phyloP scores from a whole-genome alignment of 2,113 vertebrate genomes.

The Thymallus thymallus region DNA sequence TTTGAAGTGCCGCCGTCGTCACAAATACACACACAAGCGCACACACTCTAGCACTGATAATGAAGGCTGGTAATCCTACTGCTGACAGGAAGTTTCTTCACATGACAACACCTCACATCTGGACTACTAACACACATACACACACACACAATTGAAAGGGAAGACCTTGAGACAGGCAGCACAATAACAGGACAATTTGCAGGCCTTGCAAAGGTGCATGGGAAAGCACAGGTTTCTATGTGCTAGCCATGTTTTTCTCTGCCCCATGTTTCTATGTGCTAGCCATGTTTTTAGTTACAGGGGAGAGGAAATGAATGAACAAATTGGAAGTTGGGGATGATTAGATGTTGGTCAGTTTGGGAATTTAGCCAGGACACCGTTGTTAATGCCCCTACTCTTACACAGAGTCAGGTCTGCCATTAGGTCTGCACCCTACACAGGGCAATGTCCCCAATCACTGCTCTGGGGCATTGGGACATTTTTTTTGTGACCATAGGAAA shows the following conservation, averaged over 20 bases:
- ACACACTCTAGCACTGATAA: constrained; percentile 8
- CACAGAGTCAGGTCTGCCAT: too few species aligned
- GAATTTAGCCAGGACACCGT: too few species aligned
- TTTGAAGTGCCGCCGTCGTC: constrained; percentile 8
- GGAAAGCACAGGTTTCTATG: not conserved
- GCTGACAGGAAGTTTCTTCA: constrained; percentile 19
- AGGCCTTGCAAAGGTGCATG: not conserved
- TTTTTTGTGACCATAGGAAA: too few species aligned
- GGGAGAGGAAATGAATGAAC: too few species aligned
- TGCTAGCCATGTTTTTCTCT: not conserved
- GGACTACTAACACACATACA: not conserved
- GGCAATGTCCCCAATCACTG: too few species aligned
- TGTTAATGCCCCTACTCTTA: too few species aligned
- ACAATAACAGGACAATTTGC: not conserved
- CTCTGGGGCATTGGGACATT: too few species aligned
- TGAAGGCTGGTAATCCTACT: constrained; percentile 15
- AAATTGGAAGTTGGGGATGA: too few species aligned
- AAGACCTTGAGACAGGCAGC: constrained; percentile 6
- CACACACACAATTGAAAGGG: constrained; percentile 14
- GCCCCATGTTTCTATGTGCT: not conserved
- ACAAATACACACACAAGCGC: not conserved
- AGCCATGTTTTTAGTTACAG: too few species aligned
- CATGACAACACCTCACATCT: not conserved
- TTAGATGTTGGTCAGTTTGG: too few species aligned
- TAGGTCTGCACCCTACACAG: too few species aligned